Conservation (phyloP, 2,888 invertebrate genomes). For the Eustalomyia histrio region DNA sequence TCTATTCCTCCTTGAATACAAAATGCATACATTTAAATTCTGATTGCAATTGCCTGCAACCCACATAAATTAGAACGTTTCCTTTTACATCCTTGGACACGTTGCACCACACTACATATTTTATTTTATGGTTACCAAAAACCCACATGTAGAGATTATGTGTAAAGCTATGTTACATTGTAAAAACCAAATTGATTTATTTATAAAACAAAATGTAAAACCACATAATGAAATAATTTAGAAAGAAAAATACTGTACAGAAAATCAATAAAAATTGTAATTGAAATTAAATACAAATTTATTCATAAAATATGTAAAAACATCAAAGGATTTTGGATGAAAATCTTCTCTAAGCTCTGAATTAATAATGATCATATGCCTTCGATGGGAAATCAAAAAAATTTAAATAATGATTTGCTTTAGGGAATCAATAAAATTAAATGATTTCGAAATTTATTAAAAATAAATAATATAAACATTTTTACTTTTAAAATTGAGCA, state of each 20-base stretch:
- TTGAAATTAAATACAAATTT: too few relatives aligned
- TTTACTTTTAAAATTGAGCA: too few relatives aligned
- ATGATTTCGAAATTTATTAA: too few relatives aligned
- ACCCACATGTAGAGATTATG: not conserved
- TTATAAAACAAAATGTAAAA: not conserved
- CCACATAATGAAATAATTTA: not conserved
- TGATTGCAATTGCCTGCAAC: conserved; percentile 26
- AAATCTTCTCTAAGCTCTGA: too few relatives aligned
- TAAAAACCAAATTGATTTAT: not conserved
- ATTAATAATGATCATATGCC: not conserved
- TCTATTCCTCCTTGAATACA: too few relatives aligned
- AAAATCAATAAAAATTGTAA: too few relatives aligned
- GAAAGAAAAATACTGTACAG: too few relatives aligned
- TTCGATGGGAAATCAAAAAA: too few relatives aligned
- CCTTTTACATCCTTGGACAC: not conserved
- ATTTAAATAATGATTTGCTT: too few relatives aligned
- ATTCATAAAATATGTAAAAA: too few relatives aligned
- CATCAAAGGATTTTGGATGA: too few relatives aligned
- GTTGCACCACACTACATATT: conserved; percentile 4
- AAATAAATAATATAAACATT: too few relatives aligned
- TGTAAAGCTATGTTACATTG: conserved; percentile 4
- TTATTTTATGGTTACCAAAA: not conserved
- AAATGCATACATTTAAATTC: conserved; percentile 3
- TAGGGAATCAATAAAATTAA: not conserved
- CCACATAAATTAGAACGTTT: conserved; percentile 29